Evolutionary conservation across 2,113 vertebrate species (phyloP).

Genomic region (Entelurus aequoreus): DNA sequence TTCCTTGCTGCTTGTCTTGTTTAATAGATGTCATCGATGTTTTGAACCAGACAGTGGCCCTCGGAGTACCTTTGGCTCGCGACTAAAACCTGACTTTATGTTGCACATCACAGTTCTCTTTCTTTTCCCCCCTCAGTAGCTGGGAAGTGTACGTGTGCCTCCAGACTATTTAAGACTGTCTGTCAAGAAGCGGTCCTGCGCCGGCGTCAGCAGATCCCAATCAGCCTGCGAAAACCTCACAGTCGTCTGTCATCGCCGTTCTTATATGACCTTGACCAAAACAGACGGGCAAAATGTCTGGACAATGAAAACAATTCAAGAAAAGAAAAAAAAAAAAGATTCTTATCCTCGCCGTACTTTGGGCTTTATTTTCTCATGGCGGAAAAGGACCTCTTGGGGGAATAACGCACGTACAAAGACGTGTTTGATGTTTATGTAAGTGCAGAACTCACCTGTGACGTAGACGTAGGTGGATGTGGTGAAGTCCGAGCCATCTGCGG

Average conservation of each 20-base stretch:
- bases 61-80: no score
- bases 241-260: slow-evolving; percentile 5
- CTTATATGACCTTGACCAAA: slow-evolving; percentile 4
- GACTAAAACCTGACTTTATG: neutral
- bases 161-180: slow-evolving; percentile 5
- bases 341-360: slow-evolving; percentile 15
- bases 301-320: slow-evolving; percentile 21
- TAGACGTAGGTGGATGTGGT: slow-evolving; percentile 69
- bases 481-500: slow-evolving; percentile 8
- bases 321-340: slow-evolving; percentile 29
- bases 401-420: neutral
- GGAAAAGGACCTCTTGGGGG: neutral
- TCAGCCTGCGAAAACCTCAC: slow-evolving; percentile 9
- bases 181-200: slow-evolving; percentile 7
- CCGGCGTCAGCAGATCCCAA: slow-evolving; percentile 30
- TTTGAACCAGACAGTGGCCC: no score
- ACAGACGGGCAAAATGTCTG: slow-evolving; percentile 10
- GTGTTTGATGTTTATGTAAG: neutral
- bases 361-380: slow-evolving; percentile 14
- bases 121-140: neutral
- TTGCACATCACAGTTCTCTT: neutral
- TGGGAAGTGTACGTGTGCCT: slow-evolving; percentile 19
- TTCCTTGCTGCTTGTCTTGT: no score
- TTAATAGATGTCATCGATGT: no score
- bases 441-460: slow-evolving; percentile 75